A percentile compares a stretch with the other conserved stretches of the same genome.
Evolutionary conservation across 1,140 invertebrate genomes (phyloP).

Genomic region (Lutraria rhynchaena): DNA sequence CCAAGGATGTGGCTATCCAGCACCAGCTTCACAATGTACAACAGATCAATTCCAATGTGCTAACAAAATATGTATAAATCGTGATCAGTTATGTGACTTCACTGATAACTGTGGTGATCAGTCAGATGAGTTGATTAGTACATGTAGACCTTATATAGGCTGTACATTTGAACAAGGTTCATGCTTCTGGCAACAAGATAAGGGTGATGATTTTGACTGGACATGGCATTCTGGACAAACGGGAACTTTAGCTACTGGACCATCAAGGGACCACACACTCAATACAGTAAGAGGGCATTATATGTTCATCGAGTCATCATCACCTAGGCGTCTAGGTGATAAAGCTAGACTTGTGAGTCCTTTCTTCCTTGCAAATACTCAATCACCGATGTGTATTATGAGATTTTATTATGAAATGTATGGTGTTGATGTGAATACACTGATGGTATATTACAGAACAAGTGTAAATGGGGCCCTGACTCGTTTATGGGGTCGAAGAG

Average conservation of each 20-base stretch:
- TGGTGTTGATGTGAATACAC: constrained; percentile 80
- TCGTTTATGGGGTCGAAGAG: constrained; percentile 67
- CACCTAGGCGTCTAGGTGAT: constrained; percentile 83
- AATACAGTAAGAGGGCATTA: constrained; percentile 69
- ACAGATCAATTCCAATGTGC: constrained; percentile 63
- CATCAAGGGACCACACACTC: constrained; percentile 76
- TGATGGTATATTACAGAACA: constrained; percentile 71
- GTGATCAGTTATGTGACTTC: constrained; percentile 74
- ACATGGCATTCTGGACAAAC: constrained; percentile 70
- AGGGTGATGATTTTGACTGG: constrained; percentile 77
- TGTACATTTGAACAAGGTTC: constrained; percentile 78
- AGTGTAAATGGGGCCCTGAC: constrained; percentile 60
- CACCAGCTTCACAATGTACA: constrained; percentile 46
- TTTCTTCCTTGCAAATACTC: constrained; percentile 49
- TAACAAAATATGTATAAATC: constrained; percentile 65
- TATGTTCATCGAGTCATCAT: constrained; percentile 72
- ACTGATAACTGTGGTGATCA: constrained; percentile 80
- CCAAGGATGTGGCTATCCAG: constrained; percentile 69
- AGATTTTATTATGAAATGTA: constrained; percentile 91
- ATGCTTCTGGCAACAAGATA: constrained; percentile 75
- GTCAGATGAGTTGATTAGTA: constrained; percentile 73
- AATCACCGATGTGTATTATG: constrained; percentile 81
- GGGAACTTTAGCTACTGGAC: constrained; percentile 72
- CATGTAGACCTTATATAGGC: constrained; percentile 80
- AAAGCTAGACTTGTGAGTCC: constrained; percentile 87